A percentile compares a stretch with the other conserved stretches of the same genome.
Evolutionary conservation across 37 sponge, comb jelly and placozoan genomes (phyloP).

Genomic region (Oopsacas minuta): DNA sequence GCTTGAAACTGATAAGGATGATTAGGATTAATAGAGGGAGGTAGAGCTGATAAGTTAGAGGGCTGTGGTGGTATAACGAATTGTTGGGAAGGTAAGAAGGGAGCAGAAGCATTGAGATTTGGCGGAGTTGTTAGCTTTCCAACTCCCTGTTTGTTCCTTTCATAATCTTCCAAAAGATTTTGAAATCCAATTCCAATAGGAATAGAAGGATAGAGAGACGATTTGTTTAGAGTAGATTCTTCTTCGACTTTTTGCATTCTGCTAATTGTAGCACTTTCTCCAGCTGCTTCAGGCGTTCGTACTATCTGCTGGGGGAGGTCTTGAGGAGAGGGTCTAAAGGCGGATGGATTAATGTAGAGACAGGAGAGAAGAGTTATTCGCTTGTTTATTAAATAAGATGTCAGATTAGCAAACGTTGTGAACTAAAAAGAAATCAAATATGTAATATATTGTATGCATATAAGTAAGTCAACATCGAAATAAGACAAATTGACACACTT

Average conservation of each 20-base stretch:
- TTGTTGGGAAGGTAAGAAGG: neutral
- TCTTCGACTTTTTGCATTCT: neutral
- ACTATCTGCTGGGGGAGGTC: neutral
- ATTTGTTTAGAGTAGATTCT: neutral
- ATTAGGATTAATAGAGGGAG: neutral
- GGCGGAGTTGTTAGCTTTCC: neutral
- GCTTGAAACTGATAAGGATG: neutral
- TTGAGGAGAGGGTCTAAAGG: neutral
- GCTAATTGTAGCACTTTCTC: neutral
- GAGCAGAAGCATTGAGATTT: neutral
- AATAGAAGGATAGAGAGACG: neutral
- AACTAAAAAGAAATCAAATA: neutral
- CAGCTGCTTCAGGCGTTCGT: neutral
- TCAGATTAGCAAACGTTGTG: neutral
- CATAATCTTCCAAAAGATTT: slow-evolving; percentile 7
- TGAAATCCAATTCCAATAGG: neutral
- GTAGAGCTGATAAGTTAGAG: too few relatives aligned
- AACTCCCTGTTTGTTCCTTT: slow-evolving; percentile 8
- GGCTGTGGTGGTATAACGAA: neutral
- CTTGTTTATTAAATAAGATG: neutral
- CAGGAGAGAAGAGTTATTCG: neutral
- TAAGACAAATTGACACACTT: too few relatives aligned
- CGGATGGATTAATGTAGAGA: neutral
- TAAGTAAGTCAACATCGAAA: too few relatives aligned
- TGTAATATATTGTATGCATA: too few relatives aligned